Evolutionary conservation across 1,140 invertebrate genomes (phyloP).

Genomic region (Hyles euphorbiae): DNA sequence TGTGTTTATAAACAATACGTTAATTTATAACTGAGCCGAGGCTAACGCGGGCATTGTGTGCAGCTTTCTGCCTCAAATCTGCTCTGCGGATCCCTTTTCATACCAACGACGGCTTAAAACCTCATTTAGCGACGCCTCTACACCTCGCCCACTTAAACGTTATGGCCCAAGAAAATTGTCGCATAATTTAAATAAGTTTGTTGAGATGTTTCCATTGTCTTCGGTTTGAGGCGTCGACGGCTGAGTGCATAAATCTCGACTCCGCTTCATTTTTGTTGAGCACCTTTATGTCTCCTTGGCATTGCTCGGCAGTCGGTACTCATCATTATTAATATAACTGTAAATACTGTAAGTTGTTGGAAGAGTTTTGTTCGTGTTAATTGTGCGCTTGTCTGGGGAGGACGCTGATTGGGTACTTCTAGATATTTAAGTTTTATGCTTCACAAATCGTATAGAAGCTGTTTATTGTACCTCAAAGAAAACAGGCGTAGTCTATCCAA

Average conservation of each 20-base stretch:
- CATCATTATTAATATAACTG: too few relatives aligned
- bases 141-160: slow-evolving; percentile 58
- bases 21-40: slow-evolving; percentile 32
- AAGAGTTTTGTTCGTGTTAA: too few relatives aligned
- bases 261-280: slow-evolving; percentile 36
- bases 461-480: too few relatives aligned
- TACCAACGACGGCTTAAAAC: slow-evolving; percentile 60
- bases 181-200: slow-evolving; percentile 69
- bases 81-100: slow-evolving; percentile 61
- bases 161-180: slow-evolving; percentile 65
- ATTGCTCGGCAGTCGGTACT: neutral
- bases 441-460: too few relatives aligned
- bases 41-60: slow-evolving; percentile 52
- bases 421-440: too few relatives aligned
- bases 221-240: slow-evolving; percentile 36
- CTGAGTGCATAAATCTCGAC: slow-evolving; percentile 50
- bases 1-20: slow-evolving; percentile 60
- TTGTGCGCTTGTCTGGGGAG: too few relatives aligned
- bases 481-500: too few relatives aligned
- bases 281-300: slow-evolving; percentile 22
- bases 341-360: too few relatives aligned
- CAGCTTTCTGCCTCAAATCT: slow-evolving; percentile 55
- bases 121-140: slow-evolving; percentile 58
- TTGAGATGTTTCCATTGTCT: slow-evolving; percentile 50
- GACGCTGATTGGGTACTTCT: too few relatives aligned